Percentiles rank a stretch among this genome's conserved stretches.
These are phyloP conservation scores for Saccopteryx bilineata DNA, from an alignment of 2,113 vertebrate species.

Conservation along the genomic window DNA sequence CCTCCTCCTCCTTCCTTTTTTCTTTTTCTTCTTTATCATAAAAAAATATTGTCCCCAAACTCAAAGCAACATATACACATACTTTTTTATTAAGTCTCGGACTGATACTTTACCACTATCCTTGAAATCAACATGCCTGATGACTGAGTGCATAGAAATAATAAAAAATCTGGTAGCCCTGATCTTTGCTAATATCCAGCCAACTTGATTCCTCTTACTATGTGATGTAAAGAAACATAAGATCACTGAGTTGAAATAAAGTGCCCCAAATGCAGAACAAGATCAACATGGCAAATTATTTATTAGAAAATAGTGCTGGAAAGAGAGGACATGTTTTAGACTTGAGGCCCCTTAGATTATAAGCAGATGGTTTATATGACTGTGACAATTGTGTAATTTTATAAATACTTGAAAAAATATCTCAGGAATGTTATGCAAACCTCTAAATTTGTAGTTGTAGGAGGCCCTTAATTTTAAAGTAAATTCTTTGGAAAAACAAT, in stretches of 20 bases:
- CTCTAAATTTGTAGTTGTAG: not conserved
- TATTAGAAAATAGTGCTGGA: not conserved
- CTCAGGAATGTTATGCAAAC: not conserved
- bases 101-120: not conserved
- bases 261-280: not conserved
- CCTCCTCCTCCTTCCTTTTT: too few relatives aligned
- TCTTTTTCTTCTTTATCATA: not conserved
- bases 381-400: not conserved
- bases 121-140: not conserved
- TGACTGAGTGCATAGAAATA: not conserved
- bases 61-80: not conserved
- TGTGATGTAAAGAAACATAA: not conserved
- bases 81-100: not conserved
- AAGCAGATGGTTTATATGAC: not conserved
- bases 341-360: not conserved
- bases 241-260: not conserved
- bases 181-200: not conserved
- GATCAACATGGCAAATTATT: not conserved
- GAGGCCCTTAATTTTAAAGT: not conserved
- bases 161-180: not conserved
- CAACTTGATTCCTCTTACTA: not conserved
- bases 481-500: not conserved
- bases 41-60: not conserved
- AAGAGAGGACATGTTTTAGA: not conserved
- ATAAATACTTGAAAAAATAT: constrained; percentile 31